phyloP scores from a whole-genome alignment of 2,113 vertebrate genomes.

The Scatophagus argus region DNA sequence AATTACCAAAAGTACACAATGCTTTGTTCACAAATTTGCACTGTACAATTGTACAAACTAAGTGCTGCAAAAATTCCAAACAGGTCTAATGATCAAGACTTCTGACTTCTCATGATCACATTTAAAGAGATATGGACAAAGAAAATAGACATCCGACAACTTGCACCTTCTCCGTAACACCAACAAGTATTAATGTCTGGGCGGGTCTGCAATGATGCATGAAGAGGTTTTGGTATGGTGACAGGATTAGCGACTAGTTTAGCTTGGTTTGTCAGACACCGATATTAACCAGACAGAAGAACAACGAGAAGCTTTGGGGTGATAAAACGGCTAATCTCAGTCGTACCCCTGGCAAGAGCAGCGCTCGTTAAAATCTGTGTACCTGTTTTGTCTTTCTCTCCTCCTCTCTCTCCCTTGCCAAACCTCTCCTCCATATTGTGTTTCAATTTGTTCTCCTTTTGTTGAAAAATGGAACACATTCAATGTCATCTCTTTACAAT shows the following conservation, averaged over 20 bases:
- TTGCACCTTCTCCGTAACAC: background rate
- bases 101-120: background rate
- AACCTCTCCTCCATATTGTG: conserved; percentile 45
- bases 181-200: background rate
- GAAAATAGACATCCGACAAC: background rate
- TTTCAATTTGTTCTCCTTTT: conserved; percentile 67
- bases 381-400: conserved; percentile 49
- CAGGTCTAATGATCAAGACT: too few relatives aligned
- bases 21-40: background rate
- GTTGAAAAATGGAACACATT: conserved; percentile 51
- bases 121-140: background rate
- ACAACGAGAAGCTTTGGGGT: conserved; percentile 25
- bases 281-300: conserved; percentile 33
- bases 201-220: conserved; percentile 3
- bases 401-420: conserved; percentile 25
- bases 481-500: conserved; percentile 53
- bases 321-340: conserved; percentile 60
- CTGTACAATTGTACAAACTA: background rate
- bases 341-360: conserved; percentile 45
- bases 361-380: conserved; percentile 55
- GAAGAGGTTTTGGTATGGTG: conserved; percentile 8
- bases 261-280: conserved; percentile 23
- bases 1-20: background rate
- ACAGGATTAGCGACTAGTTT: conserved; percentile 12
- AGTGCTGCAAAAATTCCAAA: background rate